Conservation (phyloP, 2,797 vertebrate species). For the Rhynchotus rufescens region DNA sequence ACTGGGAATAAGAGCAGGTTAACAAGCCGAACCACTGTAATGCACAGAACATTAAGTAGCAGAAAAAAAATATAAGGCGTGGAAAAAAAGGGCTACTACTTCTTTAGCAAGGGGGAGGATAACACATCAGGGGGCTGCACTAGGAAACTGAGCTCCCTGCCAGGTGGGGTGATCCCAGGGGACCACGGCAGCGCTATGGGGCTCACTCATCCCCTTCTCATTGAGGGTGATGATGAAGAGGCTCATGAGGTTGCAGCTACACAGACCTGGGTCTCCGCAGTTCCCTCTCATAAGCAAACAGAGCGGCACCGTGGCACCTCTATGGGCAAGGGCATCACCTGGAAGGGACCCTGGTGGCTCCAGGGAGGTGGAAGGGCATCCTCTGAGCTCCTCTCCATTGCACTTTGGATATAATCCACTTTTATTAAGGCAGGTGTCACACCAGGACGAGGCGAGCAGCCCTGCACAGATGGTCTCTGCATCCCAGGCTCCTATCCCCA, state of each 20-base stretch:
- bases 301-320: too few species aligned
- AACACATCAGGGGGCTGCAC: too few species aligned
- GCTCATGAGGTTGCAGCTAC: fast-evolving
- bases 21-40: fast-evolving
- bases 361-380: not conserved
- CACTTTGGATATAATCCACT: not conserved
- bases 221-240: fast-evolving
- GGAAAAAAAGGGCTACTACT: not conserved
- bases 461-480: fast-evolving
- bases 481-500: not conserved
- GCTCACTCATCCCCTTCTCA: fast-evolving
- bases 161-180: too few species aligned
- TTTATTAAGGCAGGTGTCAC: fast-evolving
- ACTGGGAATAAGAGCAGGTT: too few species aligned
- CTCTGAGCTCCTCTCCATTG: too few species aligned
- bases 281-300: too few species aligned
- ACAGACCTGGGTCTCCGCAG: not conserved
- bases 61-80: not conserved
- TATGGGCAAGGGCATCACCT: too few species aligned
- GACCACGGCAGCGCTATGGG: too few species aligned
- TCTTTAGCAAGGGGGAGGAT: too few species aligned
- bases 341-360: too few species aligned
- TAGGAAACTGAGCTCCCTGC: not conserved
- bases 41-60: not conserved
- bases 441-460: fast-evolving